A percentile compares a stretch with the other conserved stretches of the same genome.
phyloP scores from a whole-genome alignment of 2,797 vertebrate genomes.

The Acipenser transmontanus region DNA sequence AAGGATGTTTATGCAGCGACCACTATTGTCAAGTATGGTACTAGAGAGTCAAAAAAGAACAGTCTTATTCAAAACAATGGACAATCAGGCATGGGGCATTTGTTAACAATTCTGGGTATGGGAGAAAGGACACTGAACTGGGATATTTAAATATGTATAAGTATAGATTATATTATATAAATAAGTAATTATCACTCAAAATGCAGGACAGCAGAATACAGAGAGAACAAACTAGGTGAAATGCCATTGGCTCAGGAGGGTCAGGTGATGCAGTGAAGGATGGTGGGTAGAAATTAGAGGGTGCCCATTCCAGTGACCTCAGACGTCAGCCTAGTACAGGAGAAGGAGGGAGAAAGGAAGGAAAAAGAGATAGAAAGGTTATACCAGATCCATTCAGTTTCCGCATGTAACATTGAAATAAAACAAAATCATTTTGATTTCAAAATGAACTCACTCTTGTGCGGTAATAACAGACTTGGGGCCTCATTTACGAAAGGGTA shows the following conservation, averaged over 20 bases:
- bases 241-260: slow-evolving; percentile 66
- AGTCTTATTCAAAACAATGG: slow-evolving; percentile 36
- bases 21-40: slow-evolving; percentile 39
- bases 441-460: no score
- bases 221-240: slow-evolving; percentile 59
- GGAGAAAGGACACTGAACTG: slow-evolving; percentile 39
- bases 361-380: slow-evolving; percentile 40
- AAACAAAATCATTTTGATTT: no score
- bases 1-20: slow-evolving; percentile 23
- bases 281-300: slow-evolving; percentile 74
- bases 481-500: no score
- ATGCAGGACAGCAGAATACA: slow-evolving; percentile 59
- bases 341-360: slow-evolving; percentile 32
- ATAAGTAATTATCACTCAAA: slow-evolving; percentile 42
- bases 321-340: slow-evolving; percentile 83
- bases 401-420: no score
- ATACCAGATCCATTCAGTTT: no score
- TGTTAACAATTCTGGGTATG: slow-evolving; percentile 32
- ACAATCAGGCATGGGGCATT: slow-evolving; percentile 31
- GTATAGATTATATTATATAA: slow-evolving; percentile 33
- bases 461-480: no score
- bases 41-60: slow-evolving; percentile 47
- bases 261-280: slow-evolving; percentile 69
- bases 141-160: slow-evolving; percentile 35
- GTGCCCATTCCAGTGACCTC: slow-evolving; percentile 97